Base-by-base conservation (phyloP, 2,113 vertebrate genomes). In the Carollia perspicillata region DNA sequence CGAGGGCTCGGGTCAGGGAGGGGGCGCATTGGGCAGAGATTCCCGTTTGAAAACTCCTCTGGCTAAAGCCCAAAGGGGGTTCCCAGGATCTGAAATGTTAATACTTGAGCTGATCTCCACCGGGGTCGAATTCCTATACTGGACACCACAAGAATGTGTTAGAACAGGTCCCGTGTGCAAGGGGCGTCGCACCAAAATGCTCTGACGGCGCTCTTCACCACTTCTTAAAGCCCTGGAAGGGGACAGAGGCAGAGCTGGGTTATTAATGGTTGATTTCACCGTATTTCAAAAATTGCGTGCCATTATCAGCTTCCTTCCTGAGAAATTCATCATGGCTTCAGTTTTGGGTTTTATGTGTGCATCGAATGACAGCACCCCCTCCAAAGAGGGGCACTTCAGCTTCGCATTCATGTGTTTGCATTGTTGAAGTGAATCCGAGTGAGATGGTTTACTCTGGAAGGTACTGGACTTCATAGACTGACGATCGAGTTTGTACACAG, bases 121-220 rank as follows among this genome's bases (percentile, higher is more conserved):
- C 33, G 93, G 79, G 92, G 40, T 97, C 88, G 89, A 94, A 97
- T 97, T 97, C 97, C 97, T 97, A 79, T 86, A 90, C 94, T 97
- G 96, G 96, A 84, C 96, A 84, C 97, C 95, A 37, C 96, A 97
- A 98, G 97, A 98, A 98, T 98, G 97, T 97, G 98, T 97, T 96
- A 97, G 90, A 96, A 98, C 97, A 96, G 98, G 97, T 98, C 98
- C 40, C 75, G 94, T 20, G 47, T 88, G 68, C 88, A 60, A 92
- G 95, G 93, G 94, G 78, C 83, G 40, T 89, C 72, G 55, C 72
- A 85, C n/a, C 90, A 28, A 81, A 97, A 93, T 23, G 51, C 69
- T 49, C 47, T 40, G 55, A 33, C 74, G 66, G 92, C 58, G 4
- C 55, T 89, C 51, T 58, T 95, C 47, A 78, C 51, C 18, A 4